Conservation (phyloP, 2,113 vertebrate genomes). For the Actenoides lindsayi region DNA sequence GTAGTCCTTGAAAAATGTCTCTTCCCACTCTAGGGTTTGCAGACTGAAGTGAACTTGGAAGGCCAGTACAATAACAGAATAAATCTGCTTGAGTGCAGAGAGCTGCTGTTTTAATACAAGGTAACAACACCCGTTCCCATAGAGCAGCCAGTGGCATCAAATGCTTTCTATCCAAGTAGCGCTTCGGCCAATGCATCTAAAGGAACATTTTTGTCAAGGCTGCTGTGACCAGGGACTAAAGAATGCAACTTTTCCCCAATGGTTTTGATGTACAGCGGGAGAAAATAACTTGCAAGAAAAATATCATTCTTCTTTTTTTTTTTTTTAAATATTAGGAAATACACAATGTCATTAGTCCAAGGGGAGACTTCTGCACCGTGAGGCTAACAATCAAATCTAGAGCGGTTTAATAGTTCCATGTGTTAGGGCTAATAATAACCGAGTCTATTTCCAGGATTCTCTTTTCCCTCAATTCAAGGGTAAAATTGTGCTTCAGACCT, state of each 20-base stretch:
- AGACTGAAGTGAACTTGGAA: neutral
- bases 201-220: conserved; percentile 1
- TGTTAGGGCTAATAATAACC: conserved; percentile 70
- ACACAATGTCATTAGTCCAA: neutral
- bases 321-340: conserved; percentile 16
- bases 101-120: neutral
- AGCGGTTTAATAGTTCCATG: neutral
- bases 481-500: conserved; percentile 78
- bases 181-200: conserved; percentile 15
- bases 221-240: conserved; percentile 18
- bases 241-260: neutral
- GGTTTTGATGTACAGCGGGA: neutral
- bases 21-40: neutral
- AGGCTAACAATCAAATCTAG: neutral
- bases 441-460: conserved; percentile 42
- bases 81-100: neutral
- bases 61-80: neutral
- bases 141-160: neutral
- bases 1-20: conserved; percentile 30
- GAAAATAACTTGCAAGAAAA: conserved; percentile 17
- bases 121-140: neutral
- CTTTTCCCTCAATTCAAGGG: conserved; percentile 35
- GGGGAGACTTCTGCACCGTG: neutral
- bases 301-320: neutral
- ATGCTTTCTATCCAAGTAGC: neutral